These are phyloP conservation scores for Hipposideros larvatus DNA, from an alignment of 2,797 vertebrate species.

Conservation along the genomic window DNA sequence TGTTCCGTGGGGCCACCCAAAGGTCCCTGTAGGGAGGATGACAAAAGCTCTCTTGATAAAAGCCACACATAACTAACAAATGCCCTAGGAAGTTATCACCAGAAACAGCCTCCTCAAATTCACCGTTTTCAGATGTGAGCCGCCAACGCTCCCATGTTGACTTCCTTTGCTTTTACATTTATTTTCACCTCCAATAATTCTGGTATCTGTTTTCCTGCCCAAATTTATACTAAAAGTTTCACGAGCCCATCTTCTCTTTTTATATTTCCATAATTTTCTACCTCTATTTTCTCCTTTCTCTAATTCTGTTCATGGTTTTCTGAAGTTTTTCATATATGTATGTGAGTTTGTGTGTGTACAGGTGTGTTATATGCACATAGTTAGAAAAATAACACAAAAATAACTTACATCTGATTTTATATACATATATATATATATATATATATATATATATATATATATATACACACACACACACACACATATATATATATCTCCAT, in stretches of 20 bases:
- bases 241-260: background rate
- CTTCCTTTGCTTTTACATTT: background rate
- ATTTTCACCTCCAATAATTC: background rate
- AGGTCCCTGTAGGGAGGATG: background rate
- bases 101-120: background rate
- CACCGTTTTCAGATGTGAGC: background rate
- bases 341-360: background rate
- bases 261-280: background rate
- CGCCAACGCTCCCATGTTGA: background rate
- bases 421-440: background rate
- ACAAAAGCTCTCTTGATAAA: constrained; percentile 30
- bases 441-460: background rate
- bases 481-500: background rate
- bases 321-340: background rate
- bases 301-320: background rate
- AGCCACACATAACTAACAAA: background rate
- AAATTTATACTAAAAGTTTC: background rate
- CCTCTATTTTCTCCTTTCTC: background rate
- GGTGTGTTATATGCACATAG: background rate
- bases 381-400: background rate
- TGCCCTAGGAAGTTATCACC: background rate
- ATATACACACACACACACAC: no score
- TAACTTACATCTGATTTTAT: background rate
- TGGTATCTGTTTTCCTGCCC: background rate
- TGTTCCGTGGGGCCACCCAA: background rate